Evolutionary conservation across 2,797 vertebrate species (phyloP).

Genomic region (Xiphophorus birchmanni): DNA sequence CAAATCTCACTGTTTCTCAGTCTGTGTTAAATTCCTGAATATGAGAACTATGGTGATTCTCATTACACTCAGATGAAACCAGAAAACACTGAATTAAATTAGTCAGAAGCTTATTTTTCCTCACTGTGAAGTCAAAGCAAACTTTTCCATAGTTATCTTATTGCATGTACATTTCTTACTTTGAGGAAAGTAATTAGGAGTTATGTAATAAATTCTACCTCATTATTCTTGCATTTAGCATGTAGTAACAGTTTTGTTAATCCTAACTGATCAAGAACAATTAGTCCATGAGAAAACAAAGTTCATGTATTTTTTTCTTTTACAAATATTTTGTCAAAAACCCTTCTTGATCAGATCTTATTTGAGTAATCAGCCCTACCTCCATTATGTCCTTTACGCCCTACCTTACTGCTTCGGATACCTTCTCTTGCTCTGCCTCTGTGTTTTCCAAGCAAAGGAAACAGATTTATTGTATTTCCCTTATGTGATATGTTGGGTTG

Average conservation of each 20-base stretch:
- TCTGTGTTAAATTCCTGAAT: constrained; percentile 3
- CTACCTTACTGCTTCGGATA: background rate
- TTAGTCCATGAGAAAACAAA: background rate
- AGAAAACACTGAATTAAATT: background rate
- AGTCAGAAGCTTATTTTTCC: background rate
- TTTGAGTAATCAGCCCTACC: background rate
- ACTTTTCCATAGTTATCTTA: background rate
- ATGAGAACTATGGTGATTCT: background rate
- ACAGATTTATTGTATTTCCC: constrained; percentile 2
- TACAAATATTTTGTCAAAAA: background rate
- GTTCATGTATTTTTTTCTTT: background rate
- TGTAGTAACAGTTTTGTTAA: background rate
- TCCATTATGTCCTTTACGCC: background rate
- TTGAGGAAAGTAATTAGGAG: background rate
- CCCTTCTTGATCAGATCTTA: background rate
- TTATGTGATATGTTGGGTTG: background rate
- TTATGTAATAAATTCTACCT: background rate
- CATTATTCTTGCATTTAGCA: background rate
- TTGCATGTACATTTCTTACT: background rate
- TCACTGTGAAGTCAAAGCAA: background rate
- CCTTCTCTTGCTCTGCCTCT: constrained; percentile 9
- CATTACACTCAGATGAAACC: background rate
- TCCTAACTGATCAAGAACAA: background rate
- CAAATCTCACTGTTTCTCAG: background rate
- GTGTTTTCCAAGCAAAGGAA: constrained; percentile 4